A percentile compares a stretch with the other conserved stretches of the same genome.
Conservation (phyloP, 2,797 vertebrate genomes). For the Acipenser oxyrinchus region DNA sequence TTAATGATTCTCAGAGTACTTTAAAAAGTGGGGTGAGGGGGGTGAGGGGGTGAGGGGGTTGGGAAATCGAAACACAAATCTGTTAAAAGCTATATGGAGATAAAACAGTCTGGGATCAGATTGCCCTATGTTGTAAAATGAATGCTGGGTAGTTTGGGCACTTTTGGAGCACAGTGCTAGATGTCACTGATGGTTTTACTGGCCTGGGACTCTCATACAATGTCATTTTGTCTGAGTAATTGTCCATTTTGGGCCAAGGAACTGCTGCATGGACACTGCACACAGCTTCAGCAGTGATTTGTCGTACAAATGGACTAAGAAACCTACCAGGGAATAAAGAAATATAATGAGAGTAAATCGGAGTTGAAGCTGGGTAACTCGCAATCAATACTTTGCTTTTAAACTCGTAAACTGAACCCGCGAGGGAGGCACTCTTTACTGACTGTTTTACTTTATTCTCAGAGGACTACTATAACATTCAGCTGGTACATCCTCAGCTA, state of each 20-base stretch:
- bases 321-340: constrained; percentile 57
- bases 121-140: constrained; percentile 58
- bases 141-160: constrained; percentile 44
- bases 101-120: constrained; percentile 58
- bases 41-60: constrained; percentile 39
- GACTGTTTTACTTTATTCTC: constrained; percentile 60
- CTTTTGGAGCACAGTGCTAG: constrained; percentile 38
- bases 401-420: constrained; percentile 72
- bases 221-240: constrained; percentile 50
- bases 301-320: constrained; percentile 55
- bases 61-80: constrained; percentile 62
- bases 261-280: no score
- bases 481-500: constrained; percentile 24
- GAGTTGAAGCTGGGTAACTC: constrained; percentile 73
- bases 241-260: constrained; percentile 47
- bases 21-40: constrained; percentile 5
- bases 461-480: constrained; percentile 42
- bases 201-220: constrained; percentile 59
- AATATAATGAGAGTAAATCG: constrained; percentile 52
- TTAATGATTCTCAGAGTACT: not conserved
- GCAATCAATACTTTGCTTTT: constrained; percentile 90
- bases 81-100: constrained; percentile 59
- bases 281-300: constrained; percentile 37
- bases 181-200: constrained; percentile 77
- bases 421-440: constrained; percentile 68